Percentiles rank a stretch among this genome's conserved stretches.
These are phyloP conservation scores for Luidia sarsii DNA, from an alignment of 53 echinoderm and acorn worm species.

Conservation along the genomic window DNA sequence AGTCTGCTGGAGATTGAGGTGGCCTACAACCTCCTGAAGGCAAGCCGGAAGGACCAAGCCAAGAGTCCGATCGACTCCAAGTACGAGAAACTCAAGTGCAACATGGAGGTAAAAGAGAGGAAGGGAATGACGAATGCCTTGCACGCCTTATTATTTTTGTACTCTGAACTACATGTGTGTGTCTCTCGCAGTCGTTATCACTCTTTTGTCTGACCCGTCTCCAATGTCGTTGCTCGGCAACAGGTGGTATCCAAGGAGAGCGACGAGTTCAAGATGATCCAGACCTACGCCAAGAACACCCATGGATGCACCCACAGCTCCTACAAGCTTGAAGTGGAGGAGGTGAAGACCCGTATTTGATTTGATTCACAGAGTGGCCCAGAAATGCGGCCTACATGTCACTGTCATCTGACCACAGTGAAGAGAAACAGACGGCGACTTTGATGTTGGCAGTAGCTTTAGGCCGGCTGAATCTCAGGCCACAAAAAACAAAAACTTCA, in stretches of 20 bases:
- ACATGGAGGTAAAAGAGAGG: constrained; percentile 89
- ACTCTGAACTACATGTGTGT: too few species aligned
- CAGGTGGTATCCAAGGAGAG: constrained; percentile 85
- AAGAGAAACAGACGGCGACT: too few species aligned
- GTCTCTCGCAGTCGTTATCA: neutral
- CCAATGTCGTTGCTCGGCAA: neutral
- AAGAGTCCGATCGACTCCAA: constrained; percentile 83
- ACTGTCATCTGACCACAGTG: too few species aligned
- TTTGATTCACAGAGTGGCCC: too few species aligned
- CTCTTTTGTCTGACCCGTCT: neutral
- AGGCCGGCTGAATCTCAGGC: too few species aligned
- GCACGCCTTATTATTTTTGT: too few species aligned
- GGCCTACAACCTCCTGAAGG: constrained; percentile 86
- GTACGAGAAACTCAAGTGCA: constrained; percentile 91
- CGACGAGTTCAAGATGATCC: constrained; percentile 82
- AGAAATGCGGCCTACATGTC: too few species aligned
- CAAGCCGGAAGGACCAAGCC: constrained; percentile 25
- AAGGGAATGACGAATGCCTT: too few species aligned
- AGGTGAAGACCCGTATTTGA: too few species aligned
- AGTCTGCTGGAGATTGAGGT: constrained; percentile 96
- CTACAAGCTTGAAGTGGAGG: constrained; percentile 75
- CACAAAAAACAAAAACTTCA: too few species aligned
- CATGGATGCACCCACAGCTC: constrained; percentile 89
- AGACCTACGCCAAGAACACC: constrained; percentile 82
- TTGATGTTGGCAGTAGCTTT: too few species aligned